A percentile compares a stretch with the other conserved stretches of the same genome.
phyloP scores from a whole-genome alignment of 2,888 invertebrate species.

The Cephus runcator region DNA sequence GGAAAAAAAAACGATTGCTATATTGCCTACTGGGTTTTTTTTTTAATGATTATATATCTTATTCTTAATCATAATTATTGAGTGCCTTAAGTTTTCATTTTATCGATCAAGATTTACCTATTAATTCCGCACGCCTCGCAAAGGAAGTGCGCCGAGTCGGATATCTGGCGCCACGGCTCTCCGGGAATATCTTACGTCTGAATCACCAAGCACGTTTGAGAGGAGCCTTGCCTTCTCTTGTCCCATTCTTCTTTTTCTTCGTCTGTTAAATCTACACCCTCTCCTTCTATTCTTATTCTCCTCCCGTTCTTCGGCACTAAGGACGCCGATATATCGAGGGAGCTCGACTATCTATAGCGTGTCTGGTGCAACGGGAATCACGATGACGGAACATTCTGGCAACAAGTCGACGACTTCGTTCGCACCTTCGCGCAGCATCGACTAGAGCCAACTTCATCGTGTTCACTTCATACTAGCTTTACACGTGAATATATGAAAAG shows the following conservation, averaged over 20 bases:
- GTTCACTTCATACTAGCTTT: background rate
- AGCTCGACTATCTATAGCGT: background rate
- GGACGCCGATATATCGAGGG: background rate
- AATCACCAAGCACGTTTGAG: conserved; percentile 37
- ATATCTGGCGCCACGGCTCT: conserved; percentile 55
- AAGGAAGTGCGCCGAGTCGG: conserved; percentile 52
- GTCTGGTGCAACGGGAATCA: background rate
- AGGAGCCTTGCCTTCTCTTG: background rate
- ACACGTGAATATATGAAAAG: background rate
- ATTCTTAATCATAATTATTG: background rate
- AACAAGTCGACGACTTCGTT: background rate
- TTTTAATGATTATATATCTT: too few species aligned
- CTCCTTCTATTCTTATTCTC: background rate
- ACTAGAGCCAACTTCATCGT: background rate
- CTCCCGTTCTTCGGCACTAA: background rate
- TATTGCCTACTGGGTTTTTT: background rate
- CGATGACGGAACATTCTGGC: background rate
- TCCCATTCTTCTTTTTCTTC: background rate
- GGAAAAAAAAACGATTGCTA: background rate
- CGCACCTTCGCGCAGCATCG: background rate
- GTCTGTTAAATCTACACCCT: background rate
- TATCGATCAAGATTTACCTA: conserved; percentile 30
- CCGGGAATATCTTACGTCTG: conserved; percentile 57
- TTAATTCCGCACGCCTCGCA: conserved; percentile 31
- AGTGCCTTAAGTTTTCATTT: conserved; percentile 6